These are phyloP conservation scores for Prochilodus magdalenae DNA, from an alignment of 2,113 vertebrate genomes.

Conservation along the genomic window DNA sequence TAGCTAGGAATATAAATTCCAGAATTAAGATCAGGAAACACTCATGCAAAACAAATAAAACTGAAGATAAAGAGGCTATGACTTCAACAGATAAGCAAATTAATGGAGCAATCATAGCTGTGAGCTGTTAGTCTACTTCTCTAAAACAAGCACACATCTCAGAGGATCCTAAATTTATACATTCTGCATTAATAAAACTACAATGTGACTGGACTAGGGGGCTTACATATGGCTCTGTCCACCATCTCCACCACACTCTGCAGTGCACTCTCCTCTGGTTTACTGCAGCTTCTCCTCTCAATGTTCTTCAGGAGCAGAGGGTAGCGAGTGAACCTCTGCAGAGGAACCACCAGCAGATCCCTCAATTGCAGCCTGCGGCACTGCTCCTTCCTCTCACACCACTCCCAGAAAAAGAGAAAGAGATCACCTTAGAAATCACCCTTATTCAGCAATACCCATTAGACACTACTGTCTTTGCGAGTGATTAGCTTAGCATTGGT, in stretches of 20 bases:
- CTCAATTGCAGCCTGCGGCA: slow-evolving; percentile 83
- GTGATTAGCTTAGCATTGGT: no score
- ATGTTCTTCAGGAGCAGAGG: slow-evolving; percentile 87
- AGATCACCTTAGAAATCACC: no score
- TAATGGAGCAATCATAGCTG: not conserved
- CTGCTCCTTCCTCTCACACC: slow-evolving; percentile 86
- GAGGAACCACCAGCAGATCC: slow-evolving; percentile 85
- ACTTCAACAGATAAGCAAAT: not conserved
- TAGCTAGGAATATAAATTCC: not conserved
- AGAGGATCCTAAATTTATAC: not conserved
- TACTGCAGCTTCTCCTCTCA: slow-evolving; percentile 77
- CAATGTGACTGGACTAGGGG: not conserved
- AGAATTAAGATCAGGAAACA: not conserved
- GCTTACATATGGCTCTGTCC: slow-evolving; percentile 88
- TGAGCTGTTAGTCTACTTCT: not conserved
- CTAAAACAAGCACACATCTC: not conserved
- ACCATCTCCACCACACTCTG: slow-evolving; percentile 83
- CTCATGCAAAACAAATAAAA: not conserved
- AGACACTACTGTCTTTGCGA: no score
- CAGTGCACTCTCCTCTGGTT: slow-evolving; percentile 75
- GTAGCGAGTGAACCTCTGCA: slow-evolving; percentile 86
- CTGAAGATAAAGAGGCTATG: not conserved
- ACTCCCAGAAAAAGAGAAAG: slow-evolving; percentile 67
- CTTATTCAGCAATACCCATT: no score
- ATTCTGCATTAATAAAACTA: not conserved